Evolutionary conservation across 2,113 vertebrate species (phyloP), one percentile per base, ranked within the genome.

Genomic region (Charina bottae): DNA sequence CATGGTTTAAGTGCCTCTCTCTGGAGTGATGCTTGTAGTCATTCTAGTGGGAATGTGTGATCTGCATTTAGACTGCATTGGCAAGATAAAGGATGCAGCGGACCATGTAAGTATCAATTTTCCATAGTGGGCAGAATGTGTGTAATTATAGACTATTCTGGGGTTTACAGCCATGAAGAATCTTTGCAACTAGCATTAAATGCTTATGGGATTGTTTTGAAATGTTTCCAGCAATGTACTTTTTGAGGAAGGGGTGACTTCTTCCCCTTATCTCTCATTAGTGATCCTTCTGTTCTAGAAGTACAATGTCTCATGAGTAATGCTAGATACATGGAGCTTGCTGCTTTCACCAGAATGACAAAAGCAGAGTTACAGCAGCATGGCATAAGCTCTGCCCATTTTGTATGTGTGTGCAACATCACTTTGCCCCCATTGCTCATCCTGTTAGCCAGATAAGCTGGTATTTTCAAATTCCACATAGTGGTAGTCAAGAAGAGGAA

Each of bases 101-200:
- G 95, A 96, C 93, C 95, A 91, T 94, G 90, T 93, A 93, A 94
- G 91, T 92, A 95, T 95, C 94, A 93, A 91, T 96, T 95, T 96
- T 96, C 93, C 87, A 86, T 87, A 95, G 93, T 90, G 92, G 93
- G 92, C 86, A 94, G 89, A 93, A 91, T 84, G 0, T 88, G 94
- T 94, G 89, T 94, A 95, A 96, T 96, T 96, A 95, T n/a, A 96
- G 93, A 94, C 91, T 55, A 8, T 96, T 92, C 33, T 93, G 92
- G 56, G 28, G 87, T 94, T 96, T 95, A 95, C 33, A 49, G 93
- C 94, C 0, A 0, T 92, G 90, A 28, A 95, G 56, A 93, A 94
- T 93, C 93, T 92, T 95, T 92, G 90, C 0, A 0, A 86, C 89
- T n/a, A 93, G 87, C 84, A 93, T 85, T 92, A 92, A 95, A 95